These are phyloP conservation scores for Antheraea assamensis DNA, from an alignment of 2,888 invertebrate genomes.

Conservation along the genomic window DNA sequence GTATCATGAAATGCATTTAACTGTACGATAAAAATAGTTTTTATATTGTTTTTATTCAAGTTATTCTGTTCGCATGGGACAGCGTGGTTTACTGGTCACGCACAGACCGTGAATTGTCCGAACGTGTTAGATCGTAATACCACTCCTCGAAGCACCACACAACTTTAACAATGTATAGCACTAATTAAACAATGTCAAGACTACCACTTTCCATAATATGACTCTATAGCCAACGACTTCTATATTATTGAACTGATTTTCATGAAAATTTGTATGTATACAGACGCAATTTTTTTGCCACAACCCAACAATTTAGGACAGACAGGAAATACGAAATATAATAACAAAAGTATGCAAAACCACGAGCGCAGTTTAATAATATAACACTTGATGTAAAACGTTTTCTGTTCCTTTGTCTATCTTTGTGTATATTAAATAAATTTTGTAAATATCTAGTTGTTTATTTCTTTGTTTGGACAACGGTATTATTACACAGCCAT, in stretches of 20 bases:
- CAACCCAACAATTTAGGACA: too few species aligned
- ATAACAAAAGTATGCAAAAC: too few species aligned
- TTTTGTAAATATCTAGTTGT: constrained; percentile 9
- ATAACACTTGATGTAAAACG: too few species aligned
- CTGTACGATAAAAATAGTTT: constrained; percentile 37
- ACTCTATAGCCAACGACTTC: too few species aligned
- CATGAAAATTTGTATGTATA: too few species aligned
- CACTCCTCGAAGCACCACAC: constrained; percentile 37
- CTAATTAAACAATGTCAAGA: constrained; percentile 56
- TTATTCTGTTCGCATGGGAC: constrained; percentile 56
- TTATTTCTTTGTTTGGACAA: constrained; percentile 30
- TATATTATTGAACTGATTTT: too few species aligned
- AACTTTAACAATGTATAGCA: constrained; percentile 47
- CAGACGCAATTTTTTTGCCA: too few species aligned
- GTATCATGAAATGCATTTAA: constrained; percentile 30
- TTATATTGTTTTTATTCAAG: constrained; percentile 49
- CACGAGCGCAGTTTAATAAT: too few species aligned
- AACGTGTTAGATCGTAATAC: constrained; percentile 50
- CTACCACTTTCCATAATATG: constrained; percentile 30
- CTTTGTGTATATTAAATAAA: background rate
- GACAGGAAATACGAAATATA: too few species aligned
- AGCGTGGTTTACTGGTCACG: constrained; percentile 44
- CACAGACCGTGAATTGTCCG: constrained; percentile 39
- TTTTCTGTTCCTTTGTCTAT: background rate
- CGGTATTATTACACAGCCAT: constrained; percentile 37